Evolutionary conservation across 2,797 vertebrate genomes (phyloP), one percentile per base, ranked within the genome.

Genomic region (Micromesistius poutassou): DNA sequence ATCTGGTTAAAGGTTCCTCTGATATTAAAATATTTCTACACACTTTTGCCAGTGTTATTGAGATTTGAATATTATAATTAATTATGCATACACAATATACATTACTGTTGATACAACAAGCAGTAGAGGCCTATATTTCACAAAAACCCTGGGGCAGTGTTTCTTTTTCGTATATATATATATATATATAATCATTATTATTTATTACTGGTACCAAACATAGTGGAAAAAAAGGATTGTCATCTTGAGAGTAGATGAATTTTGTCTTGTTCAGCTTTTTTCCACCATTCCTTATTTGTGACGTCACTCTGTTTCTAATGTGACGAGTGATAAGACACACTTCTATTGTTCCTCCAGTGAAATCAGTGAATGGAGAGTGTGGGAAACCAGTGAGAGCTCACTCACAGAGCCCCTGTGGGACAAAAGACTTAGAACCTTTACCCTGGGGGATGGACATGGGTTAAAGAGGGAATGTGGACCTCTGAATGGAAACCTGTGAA

Each of bases 331-430:
- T 71, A 13, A 71, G 25, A 71, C 25, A 30, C 68, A 71, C 25
- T 50, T 19, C 68, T 30, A 2, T 71, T 30, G 68, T 71, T 30
- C 30, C 9, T 30, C 68, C 4, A 30, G 12, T 30, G n/a, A 25
- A 68, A 68, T 3, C n/a, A 25, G n/a, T 71, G 30, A 71, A 71
- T 71, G 68, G 68, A 6, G 30, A 14, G 68, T 30, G 68, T 71
- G 68, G 68, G 68, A 71, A 71, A 30, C 68, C 68, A 71, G 28
- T 30, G 10, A 30, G 13, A 71, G 68, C 28, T 71, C 68, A 30
- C 28, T 30, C 68, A 71, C 68, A 71, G 68, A 71, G 68, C 68
- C 68, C 25, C 68, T 71, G 68, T 71, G 28, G 68, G 5, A 71
- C 68, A 28, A 71, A 4, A 71, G 28, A 71, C 28, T 30, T 14